Evolutionary conservation across 2,797 vertebrate genomes (phyloP).

Genomic region (Luscinia luscinia): DNA sequence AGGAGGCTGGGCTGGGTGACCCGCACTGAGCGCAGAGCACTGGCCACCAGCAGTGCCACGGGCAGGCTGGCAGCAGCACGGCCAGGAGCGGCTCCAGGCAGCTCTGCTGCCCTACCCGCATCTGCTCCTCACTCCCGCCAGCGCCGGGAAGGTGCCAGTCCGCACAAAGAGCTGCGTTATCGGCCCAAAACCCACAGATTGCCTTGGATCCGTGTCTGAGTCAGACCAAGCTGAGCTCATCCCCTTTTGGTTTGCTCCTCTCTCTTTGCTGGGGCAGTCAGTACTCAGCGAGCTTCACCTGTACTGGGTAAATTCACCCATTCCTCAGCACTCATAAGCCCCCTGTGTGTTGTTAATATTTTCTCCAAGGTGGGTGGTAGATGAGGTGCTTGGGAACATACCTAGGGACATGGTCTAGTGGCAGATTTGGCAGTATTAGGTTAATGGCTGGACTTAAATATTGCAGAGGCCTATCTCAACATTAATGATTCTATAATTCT

Average conservation of each 20-base stretch:
- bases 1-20: background rate
- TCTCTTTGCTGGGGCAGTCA: background rate
- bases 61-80: background rate
- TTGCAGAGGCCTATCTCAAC: background rate
- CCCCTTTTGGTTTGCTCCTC: background rate
- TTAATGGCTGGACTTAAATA: background rate
- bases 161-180: background rate
- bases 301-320: background rate
- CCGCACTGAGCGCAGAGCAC: background rate
- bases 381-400: background rate
- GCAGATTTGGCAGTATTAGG: background rate
- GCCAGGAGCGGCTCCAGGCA: background rate
- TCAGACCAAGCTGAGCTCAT: background rate
- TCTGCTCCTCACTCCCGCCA: background rate
- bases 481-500: background rate
- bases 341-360: background rate
- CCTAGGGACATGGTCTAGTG: background rate
- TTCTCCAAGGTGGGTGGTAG: background rate
- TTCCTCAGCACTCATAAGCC: background rate
- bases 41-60: fast-evolving
- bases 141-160: background rate
- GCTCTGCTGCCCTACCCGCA: background rate
- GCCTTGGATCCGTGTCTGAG: background rate
- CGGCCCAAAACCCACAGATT: background rate
- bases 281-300: background rate